Evolutionary conservation across 2,797 vertebrate species (phyloP).

Genomic region (Toxotes lorentzi): DNA sequence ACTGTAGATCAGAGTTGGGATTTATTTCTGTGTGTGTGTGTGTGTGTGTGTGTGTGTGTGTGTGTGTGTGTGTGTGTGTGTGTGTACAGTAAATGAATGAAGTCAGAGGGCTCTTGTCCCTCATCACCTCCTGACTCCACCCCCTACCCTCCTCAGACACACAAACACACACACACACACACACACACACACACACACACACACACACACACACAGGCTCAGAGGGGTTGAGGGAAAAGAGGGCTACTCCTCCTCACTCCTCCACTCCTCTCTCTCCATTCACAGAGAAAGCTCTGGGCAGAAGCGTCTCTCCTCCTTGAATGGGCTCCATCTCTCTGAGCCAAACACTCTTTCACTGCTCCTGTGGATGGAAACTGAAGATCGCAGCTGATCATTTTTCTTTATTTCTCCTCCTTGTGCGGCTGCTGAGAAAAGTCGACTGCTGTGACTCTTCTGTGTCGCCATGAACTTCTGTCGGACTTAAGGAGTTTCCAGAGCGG

Average conservation of each 20-base stretch:
- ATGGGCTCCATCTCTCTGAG: constrained; percentile 65
- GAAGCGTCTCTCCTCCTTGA: constrained; percentile 53
- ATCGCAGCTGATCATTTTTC: not conserved
- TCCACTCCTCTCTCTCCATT: constrained; percentile 79
- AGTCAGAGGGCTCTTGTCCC: constrained; percentile 76
- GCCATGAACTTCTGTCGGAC: constrained; percentile 73
- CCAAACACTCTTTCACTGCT: not conserved
- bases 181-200: constrained; percentile 81
- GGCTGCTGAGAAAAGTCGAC: constrained; percentile 19
- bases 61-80: constrained; percentile 23
- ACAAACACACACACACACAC: constrained; percentile 83
- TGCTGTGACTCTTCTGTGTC: constrained; percentile 7
- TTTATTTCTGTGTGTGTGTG: constrained; percentile 19
- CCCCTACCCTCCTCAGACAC: constrained; percentile 78
- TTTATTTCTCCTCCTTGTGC: not conserved
- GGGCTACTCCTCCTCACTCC: constrained; percentile 82
- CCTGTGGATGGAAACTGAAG: constrained; percentile 21
- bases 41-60: constrained; percentile 33
- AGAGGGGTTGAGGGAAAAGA: constrained; percentile 82
- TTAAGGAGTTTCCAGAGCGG: constrained; percentile 55
- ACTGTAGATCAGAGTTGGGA: not conserved
- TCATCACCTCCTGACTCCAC: constrained; percentile 87
- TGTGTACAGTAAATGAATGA: constrained; percentile 86
- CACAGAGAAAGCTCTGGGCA: constrained; percentile 71
- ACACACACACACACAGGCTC: constrained; percentile 83